These are phyloP conservation scores for Hedychridium roseum DNA, from an alignment of 2,888 invertebrate genomes.

Conservation along the genomic window DNA sequence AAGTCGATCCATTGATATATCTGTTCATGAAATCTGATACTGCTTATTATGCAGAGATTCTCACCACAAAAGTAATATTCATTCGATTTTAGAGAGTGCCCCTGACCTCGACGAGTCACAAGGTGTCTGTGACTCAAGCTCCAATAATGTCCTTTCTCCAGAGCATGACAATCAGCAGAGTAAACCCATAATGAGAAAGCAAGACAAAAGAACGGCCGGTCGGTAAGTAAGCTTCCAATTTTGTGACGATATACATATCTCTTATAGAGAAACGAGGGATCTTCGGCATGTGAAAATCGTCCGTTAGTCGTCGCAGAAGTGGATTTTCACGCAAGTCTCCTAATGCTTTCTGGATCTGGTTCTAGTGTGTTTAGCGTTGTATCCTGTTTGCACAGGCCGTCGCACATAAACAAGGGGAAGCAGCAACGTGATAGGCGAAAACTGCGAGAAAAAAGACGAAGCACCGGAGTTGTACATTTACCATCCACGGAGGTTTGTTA, in stretches of 20 bases:
- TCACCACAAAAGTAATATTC: no score
- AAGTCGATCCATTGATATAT: no score
- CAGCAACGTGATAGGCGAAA: constrained; percentile 69
- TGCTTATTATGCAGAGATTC: no score
- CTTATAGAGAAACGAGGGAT: neutral
- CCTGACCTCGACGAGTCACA: constrained; percentile 48
- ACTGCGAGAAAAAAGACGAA: constrained; percentile 68
- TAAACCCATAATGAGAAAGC: constrained; percentile 51
- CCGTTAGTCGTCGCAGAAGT: constrained; percentile 13
- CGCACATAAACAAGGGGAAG: constrained; percentile 68
- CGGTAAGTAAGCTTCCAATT: constrained; percentile 39
- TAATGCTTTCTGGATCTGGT: constrained; percentile 43
- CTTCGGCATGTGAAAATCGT: constrained; percentile 8
- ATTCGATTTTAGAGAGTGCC: constrained; percentile 34
- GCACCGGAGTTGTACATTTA: constrained; percentile 69
- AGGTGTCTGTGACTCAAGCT: constrained; percentile 47
- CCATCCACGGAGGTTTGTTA: constrained; percentile 68
- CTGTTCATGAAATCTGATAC: no score
- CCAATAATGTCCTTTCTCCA: constrained; percentile 42
- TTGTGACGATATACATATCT: neutral
- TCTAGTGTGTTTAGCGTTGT: constrained; percentile 48
- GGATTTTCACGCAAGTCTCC: constrained; percentile 24
- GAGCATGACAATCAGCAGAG: constrained; percentile 51
- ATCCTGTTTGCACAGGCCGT: constrained; percentile 59
- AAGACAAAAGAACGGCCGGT: constrained; percentile 50